Evolutionary conservation across 2,888 invertebrate species (phyloP).

Genomic region (Steromphala cineraria): DNA sequence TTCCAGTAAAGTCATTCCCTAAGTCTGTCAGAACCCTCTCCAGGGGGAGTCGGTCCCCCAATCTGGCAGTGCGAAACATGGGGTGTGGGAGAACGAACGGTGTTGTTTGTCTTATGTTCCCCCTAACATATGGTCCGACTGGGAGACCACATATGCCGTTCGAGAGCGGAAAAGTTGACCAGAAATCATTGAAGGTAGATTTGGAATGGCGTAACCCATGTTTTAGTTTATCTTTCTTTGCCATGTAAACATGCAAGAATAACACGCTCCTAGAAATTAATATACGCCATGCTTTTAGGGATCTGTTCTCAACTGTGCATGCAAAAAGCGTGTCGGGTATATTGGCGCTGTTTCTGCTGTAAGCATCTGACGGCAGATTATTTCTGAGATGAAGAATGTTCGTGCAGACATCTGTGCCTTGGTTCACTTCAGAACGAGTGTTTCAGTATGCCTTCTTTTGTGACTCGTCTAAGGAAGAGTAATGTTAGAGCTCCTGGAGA

Average conservation of each 20-base stretch:
- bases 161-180: slow-evolving; percentile 1
- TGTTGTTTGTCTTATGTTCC: slow-evolving; percentile 3
- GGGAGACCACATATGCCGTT: slow-evolving; percentile 16
- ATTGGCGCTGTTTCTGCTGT: neutral
- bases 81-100: neutral
- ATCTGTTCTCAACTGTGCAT: neutral
- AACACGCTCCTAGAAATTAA: slow-evolving; percentile 11
- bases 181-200: slow-evolving; percentile 17
- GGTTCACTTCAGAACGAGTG: slow-evolving; percentile 14
- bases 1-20: slow-evolving; percentile 1
- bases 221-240: slow-evolving; percentile 12
- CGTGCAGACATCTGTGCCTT: slow-evolving; percentile 1
- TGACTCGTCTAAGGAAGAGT: neutral
- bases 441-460: neutral
- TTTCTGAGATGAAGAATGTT: slow-evolving; percentile 15
- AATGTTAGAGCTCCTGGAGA: neutral
- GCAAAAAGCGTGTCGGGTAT: slow-evolving; percentile 18
- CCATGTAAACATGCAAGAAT: slow-evolving; percentile 22
- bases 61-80: neutral
- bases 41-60: neutral
- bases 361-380: slow-evolving; percentile 17
- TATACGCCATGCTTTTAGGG: slow-evolving; percentile 6
- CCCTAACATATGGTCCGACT: neutral
- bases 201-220: slow-evolving; percentile 17
- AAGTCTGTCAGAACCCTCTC: neutral